Evolutionary conservation across 2,797 vertebrate species (phyloP), one percentile per base, ranked within the genome.

Genomic region (Staurois parvus): DNA sequence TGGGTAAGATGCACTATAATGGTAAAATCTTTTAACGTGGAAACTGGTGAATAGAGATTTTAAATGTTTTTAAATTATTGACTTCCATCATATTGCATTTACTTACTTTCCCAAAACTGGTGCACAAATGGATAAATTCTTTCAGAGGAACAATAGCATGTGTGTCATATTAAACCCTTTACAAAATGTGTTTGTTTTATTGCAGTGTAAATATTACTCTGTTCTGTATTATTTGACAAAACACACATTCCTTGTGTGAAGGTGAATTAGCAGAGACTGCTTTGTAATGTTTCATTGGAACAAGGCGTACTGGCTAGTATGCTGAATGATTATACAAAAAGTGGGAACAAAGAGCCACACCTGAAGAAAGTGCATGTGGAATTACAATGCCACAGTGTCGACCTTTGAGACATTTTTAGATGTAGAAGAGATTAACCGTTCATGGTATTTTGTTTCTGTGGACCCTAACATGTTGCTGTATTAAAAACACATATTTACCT

Each of bases 191-290:
- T 67, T 67, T 67, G 34, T 45, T 42, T 67, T 45, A 45, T 24
- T 8, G 15, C n/a, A 67, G 6, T 29, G 76, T 78, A 78, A 78
- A 67, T 78, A 78, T 67, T 67, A 26, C 10, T 21, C n/a, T 67
- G 26, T 67, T 67, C 62, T 21, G 28, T 3, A 13, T 19, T 78
- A 28, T 66, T 62, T 67, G 24, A 67, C 17, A 67, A 42, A 64
- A 13, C 75, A 15, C 59, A 78, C 17, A 78, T 42, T 62, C 19
- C 26, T 4, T 21, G 15, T 67, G 2, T 67, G n/a, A 42, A 78
- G 76, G 32, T 56, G 52, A 56, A 56, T 56, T 56, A 11, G 30
- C 15, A 75, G 21, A 75, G 9, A 67, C 1, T 28, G n/a, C 76
- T 42, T 40, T 34, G 32, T 15, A 32, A 64, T 64, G 34, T 59